phyloP scores from a whole-genome alignment of 1,140 invertebrate species.

The Eurytemora carolleeae region DNA sequence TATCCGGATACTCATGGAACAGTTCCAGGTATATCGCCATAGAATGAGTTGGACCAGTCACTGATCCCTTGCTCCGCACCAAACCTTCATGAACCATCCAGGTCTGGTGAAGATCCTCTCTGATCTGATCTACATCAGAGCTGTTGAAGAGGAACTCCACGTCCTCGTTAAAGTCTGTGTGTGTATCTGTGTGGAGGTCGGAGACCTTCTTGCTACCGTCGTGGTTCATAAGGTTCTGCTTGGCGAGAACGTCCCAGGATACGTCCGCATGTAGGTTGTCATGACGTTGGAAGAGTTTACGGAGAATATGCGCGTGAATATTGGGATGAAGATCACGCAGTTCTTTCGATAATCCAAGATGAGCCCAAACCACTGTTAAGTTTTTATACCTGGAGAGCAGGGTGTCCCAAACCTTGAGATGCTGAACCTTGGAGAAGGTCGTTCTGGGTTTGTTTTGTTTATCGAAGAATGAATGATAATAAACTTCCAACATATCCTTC shows the following conservation, averaged over 20 bases:
- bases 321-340: not conserved
- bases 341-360: conserved; percentile 2
- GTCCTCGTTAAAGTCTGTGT: conserved; percentile 1
- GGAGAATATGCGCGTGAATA: conserved; percentile 2
- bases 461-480: not conserved
- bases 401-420: conserved; percentile 1
- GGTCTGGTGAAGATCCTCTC: not conserved
- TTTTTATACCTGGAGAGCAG: not conserved
- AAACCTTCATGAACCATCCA: not conserved
- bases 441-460: not conserved
- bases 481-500: not conserved
- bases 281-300: not conserved
- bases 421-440: conserved; percentile 1
- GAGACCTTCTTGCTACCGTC: not conserved
- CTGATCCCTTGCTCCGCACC: not conserved
- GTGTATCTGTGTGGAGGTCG: not conserved
- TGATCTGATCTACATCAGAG: not conserved
- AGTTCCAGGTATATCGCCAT: conserved; percentile 3
- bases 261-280: conserved; percentile 1
- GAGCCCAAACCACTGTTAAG: conserved; percentile 3
- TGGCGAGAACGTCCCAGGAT: conserved; percentile 7
- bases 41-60: not conserved
- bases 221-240: conserved; percentile 5
- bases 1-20: not conserved
- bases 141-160: not conserved